Evolutionary conservation across 2,888 invertebrate genomes (phyloP).

Genomic region (Tetropium fuscum): DNA sequence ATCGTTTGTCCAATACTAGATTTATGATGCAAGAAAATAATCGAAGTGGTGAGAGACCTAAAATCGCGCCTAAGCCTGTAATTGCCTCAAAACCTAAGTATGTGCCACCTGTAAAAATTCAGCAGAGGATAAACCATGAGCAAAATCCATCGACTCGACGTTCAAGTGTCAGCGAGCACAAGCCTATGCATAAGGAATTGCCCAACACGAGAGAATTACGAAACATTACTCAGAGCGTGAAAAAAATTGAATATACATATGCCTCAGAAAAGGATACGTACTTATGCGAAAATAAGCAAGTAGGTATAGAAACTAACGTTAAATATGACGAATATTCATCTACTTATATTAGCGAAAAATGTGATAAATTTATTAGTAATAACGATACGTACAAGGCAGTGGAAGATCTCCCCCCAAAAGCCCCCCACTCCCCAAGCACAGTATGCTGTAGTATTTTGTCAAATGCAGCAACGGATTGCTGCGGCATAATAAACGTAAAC

Average conservation of each 20-base stretch:
- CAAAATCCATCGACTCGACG: constrained; percentile 31
- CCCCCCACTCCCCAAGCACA: constrained; percentile 64
- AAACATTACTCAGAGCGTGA: constrained; percentile 29
- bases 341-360: constrained; percentile 56
- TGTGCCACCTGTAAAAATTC: constrained; percentile 64
- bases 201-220: constrained; percentile 33
- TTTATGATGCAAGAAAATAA: constrained; percentile 56
- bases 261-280: constrained; percentile 36
- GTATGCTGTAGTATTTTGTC: constrained; percentile 66
- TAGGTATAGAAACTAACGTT: constrained; percentile 44
- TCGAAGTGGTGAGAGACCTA: constrained; percentile 57
- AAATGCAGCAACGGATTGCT: constrained; percentile 65
- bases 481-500: constrained; percentile 62
- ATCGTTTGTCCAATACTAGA: constrained; percentile 19
- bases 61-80: constrained; percentile 61
- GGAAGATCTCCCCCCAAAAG: constrained; percentile 53
- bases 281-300: constrained; percentile 35
- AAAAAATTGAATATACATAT: constrained; percentile 42
- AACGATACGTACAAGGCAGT: constrained; percentile 52
- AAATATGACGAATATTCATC: constrained; percentile 50
- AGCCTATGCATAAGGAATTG: constrained; percentile 33
- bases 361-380: constrained; percentile 56
- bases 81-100: constrained; percentile 64
- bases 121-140: constrained; percentile 42
- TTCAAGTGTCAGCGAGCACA: constrained; percentile 29